Evolutionary conservation across 2,888 invertebrate species (phyloP), one percentile per base, ranked within the genome.

Genomic region (Sinelater perroti): DNA sequence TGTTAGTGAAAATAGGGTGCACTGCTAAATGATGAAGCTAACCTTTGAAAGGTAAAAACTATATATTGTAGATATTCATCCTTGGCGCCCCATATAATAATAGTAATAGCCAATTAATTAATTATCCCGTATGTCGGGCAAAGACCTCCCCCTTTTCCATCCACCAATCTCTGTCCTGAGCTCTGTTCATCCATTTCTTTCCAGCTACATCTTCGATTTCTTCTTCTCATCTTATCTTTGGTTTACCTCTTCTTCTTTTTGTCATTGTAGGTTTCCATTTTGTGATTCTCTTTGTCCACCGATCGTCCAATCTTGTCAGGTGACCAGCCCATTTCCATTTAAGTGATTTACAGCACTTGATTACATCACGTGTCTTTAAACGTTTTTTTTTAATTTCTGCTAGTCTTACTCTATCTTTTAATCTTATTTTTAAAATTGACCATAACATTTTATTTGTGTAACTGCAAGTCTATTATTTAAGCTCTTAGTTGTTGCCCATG

Each of bases 371-470:
- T 11, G 20, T 38, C 11, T 20, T 18, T 20, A 3, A 38, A 10
- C 20, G 10, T 36, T 36, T n/a, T 36, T 36, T 36, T 36, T 24
- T 24, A 24, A 36, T 36, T 2, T 36, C 33, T 2, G 33, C 14
- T 36, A 36, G 2, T 17, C n/a, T 38, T 20, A 2, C 10, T 8
- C 10, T 10, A 6, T 38, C 11, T 20, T 18, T 8, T 14, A 18
- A 6, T 38, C 11, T 20, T 3, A 31, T 2, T 20, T 20, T 38
- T 18, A 3, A 10, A 10, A 38, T 38, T 38, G 20, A 20, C 21
- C 38, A 3, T 38, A 18, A n/a, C 20, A 38, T 38, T 38, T 38
- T 20, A 6, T 38, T 18, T 38, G 38, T n/a, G 38, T 38, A 10
- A 38, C 20, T 20, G 10, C 10, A 5, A 20, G 20, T 3, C n/a